Base-by-base conservation (phyloP, 2,888 invertebrate species). In the Carabus problematicus region DNA sequence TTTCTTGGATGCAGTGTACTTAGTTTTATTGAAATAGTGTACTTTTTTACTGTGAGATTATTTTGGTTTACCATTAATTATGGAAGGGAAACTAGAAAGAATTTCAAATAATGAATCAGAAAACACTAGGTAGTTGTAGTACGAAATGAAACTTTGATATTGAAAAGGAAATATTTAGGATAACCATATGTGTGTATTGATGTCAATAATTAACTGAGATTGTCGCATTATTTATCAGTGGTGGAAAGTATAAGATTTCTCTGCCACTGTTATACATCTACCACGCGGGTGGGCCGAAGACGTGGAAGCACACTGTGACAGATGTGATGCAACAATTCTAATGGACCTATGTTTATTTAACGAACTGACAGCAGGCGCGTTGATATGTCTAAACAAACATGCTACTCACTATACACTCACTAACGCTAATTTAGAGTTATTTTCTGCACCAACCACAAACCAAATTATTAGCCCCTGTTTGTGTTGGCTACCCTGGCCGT, bases 1-100 rank as follows among this genome's bases (percentile, higher is more conserved):
- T 91, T 92, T 78, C 84, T 92, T 4, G 93, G 93, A 39, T 91
- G 91, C 76, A 92, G 91, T 74, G 89, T 92, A 0, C 83, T 93
- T 42, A 91, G 92, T 71, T 88, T 91, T 73, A 86, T 90, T 74
- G 93, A 93, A 80, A 86, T 93, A 18, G 75, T 91, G 1, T 92
- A 92, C 76, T 92, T 89, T 74, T 85, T 89, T 58, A 87, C 89
- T 0, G 76, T 92, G 40, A 85, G 90, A 0, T 80, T 91, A 8
- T 81, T 86, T 71, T 90, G 89, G 82, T 89, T 87, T 74, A 80
- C 82, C 4, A 71, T 79, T 9, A 83, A 75, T 70, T 75, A 75
- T 70, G 71, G 70, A 2, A 70, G 71, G 67, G 70, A 70, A 8
- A 70, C 70, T 18, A 72, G 64, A 11, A 29, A 61, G 12, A 3